These are phyloP conservation scores for Acipenser ruthenus DNA, from an alignment of 2,797 vertebrate species.

Conservation along the genomic window DNA sequence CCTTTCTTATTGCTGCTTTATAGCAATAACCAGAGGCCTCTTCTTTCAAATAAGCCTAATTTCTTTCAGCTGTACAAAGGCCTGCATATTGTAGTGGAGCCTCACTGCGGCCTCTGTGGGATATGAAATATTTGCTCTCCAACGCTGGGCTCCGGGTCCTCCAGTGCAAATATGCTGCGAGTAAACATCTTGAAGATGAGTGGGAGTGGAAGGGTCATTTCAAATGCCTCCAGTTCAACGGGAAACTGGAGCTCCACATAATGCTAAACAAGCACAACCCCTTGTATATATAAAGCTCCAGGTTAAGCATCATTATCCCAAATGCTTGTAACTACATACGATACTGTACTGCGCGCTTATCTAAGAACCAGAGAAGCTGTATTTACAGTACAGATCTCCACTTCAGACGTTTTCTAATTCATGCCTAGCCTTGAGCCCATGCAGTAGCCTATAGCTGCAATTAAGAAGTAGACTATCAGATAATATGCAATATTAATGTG, in stretches of 20 bases:
- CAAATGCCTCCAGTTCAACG: neutral
- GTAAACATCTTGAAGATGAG: neutral
- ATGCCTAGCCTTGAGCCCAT: no score
- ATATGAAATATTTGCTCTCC: slow-evolving; percentile 1
- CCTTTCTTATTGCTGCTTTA: slow-evolving; percentile 12
- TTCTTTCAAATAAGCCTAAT: slow-evolving; percentile 25
- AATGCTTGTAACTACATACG: no score
- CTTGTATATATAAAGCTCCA: no score
- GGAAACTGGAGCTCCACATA: no score
- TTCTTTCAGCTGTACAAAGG: slow-evolving; percentile 25
- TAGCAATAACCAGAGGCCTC: slow-evolving; percentile 10
- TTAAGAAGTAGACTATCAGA: no score
- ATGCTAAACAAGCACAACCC: no score
- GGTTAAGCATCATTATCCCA: no score
- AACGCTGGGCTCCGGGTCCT: neutral
- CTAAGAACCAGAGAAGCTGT: no score
- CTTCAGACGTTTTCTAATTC: no score
- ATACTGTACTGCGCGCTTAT: no score
- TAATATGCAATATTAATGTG: neutral
- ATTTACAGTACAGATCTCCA: no score
- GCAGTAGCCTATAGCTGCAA: no score
- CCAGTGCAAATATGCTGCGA: neutral
- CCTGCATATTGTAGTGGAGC: neutral
- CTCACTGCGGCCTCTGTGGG: neutral
- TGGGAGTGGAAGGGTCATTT: neutral